Evolutionary conservation across 2,113 vertebrate genomes (phyloP), one percentile per base, ranked within the genome.

Genomic region (Ictalurus punctatus): DNA sequence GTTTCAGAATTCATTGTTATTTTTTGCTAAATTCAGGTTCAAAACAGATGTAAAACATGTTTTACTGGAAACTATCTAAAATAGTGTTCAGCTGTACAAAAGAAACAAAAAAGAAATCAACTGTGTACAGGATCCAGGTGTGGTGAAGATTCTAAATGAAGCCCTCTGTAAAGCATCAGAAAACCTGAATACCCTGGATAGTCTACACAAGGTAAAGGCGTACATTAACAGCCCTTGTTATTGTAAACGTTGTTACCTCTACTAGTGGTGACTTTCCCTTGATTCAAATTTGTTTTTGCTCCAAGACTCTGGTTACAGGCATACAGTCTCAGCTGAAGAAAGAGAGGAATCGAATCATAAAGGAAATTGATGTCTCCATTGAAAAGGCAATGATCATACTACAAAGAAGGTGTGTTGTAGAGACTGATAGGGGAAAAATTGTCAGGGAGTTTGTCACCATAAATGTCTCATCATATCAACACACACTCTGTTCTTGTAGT

Each of bases 361-460:
- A 37, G 27, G 95, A 96, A 91, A 91, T 96, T 74, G 86, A 89
- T 13, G 88, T 90, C 30, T 92, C 86, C 1, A 30, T 92, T 67
- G 90, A 90, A 19, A 91, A 92, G 83, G 94, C 94, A 73, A 23
- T 59, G 0, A 13, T 59, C 8, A 54, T 87, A 40, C 12, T 94
- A 80, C 71, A 89, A 2, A 93, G 92, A 88, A 95, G 95, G 95
- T 96, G 92, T 44, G 61, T 87, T 8, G 12, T 25, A 16, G 9
- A 40, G 44, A n/a, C 16, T 6, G 2, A 19, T 54, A 9, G 10
- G 54, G 13, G 52, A 9, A 9, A 81, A 34, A 58, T 17, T 8
- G 8, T 59, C 30, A 21, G 1, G 9, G 4, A 58, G n/a, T 34
- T 79, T 52, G 23, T 78, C 44, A 27, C 48, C 4, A 54, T 16